Base-by-base conservation (phyloP, 2,113 vertebrate species). In the Condylura cristata region DNA sequence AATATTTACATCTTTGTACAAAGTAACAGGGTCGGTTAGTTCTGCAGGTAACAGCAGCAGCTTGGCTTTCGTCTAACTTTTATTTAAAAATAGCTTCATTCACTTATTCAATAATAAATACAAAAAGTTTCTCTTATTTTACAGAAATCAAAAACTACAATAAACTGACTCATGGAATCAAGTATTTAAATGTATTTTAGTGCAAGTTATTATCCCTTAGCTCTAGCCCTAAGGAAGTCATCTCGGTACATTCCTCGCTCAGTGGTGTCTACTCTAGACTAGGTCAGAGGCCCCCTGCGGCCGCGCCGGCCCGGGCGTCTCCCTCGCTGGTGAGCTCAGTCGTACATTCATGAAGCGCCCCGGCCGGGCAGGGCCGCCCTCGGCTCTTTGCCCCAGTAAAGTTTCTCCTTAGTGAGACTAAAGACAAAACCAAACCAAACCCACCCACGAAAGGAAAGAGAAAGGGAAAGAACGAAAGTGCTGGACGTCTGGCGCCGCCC, bases 131-230 rank as follows among this genome's bases (percentile, higher is more conserved):
- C 99, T 99, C 99, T 99, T 99, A 99, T 99, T 99, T 99, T 99
- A 99, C 99, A 99, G 98, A 99, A 99, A 99, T 99, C 98, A 98
- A 99, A 99, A 98, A 98, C 99, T 99, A 99, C 99, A 99, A 99
- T 99, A 99, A 99, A 99, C 99, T 99, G 99, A 99, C 99, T 99
- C 99, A 99, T 99, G 98, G 99, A 99, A 99, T 99, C 99, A 99
- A 99, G 99, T 99, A 99, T 99, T 99, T 99, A 99, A 99, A 98
- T 98, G 98, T 98, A 98, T 99, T 99, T 99, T 99, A 99, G 99
- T 99, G 99, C 99, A 99, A 99, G 98, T 99, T 99, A 98, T 99
- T 98, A 99, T 99, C 99, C 99, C 99, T 99, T 99, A 99, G 99
- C 98, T 98, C 98, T 98, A 98, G 98, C 98, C 98, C 99, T 99